phyloP scores from a whole-genome alignment of 2,888 invertebrate genomes.

The Diabrotica balteata region DNA sequence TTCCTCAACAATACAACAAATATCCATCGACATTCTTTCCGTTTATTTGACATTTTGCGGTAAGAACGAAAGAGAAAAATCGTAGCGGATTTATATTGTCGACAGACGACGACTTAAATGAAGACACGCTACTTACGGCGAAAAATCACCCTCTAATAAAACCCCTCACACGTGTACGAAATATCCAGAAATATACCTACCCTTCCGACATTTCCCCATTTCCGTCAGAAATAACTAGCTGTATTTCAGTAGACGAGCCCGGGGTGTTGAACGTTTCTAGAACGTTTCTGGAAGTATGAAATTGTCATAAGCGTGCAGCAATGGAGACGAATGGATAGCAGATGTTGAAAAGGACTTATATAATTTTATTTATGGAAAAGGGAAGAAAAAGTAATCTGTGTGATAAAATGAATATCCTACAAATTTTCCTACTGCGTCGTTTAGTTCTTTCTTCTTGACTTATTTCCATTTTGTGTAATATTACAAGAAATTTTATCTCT shows the following conservation, averaged over 20 bases:
- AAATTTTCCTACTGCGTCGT: too few relatives aligned
- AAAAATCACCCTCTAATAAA: constrained; percentile 10
- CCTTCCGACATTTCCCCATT: constrained; percentile 8
- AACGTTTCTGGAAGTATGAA: constrained; percentile 1
- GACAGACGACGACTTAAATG: not conserved
- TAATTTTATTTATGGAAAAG: too few relatives aligned
- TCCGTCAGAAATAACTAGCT: constrained; percentile 11
- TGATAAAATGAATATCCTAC: too few relatives aligned
- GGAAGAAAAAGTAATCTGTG: too few relatives aligned
- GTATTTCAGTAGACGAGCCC: constrained; percentile 1
- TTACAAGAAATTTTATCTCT: too few relatives aligned
- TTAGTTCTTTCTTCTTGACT: too few relatives aligned
- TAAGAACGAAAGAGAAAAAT: not conserved
- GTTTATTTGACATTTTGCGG: too few relatives aligned
- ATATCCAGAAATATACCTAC: constrained; percentile 8
- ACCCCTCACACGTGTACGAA: constrained; percentile 6
- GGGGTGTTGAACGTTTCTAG: not conserved
- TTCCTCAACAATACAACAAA: too few relatives aligned
- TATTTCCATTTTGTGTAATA: too few relatives aligned
- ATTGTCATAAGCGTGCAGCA: not conserved
- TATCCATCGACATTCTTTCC: too few relatives aligned
- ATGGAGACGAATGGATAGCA: too few relatives aligned
- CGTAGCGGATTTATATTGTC: not conserved
- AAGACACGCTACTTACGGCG: not conserved
- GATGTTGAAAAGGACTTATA: too few relatives aligned